Percentiles rank a stretch among this genome's conserved stretches.
These are phyloP conservation scores for Panurus biarmicus DNA, from an alignment of 2,113 vertebrate species.

Conservation along the genomic window DNA sequence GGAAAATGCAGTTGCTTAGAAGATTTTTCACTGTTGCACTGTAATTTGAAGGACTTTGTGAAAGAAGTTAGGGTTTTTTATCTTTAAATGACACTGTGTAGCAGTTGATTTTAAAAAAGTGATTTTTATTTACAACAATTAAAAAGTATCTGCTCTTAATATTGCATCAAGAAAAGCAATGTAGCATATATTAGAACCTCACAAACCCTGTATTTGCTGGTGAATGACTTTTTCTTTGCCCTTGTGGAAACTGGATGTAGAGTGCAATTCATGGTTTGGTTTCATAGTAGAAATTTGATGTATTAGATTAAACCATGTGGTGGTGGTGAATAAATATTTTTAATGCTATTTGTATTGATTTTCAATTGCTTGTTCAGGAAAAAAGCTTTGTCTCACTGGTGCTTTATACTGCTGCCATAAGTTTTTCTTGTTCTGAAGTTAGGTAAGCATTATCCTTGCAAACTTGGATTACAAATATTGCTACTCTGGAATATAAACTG, in stretches of 20 bases:
- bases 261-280: rapidly evolving
- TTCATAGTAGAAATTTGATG: not conserved
- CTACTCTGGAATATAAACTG: not conserved
- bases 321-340: not conserved
- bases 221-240: not conserved
- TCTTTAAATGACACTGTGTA: not conserved
- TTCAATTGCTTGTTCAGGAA: not conserved
- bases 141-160: not conserved
- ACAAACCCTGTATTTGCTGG: not conserved
- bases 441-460: not conserved
- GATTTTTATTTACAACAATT: not conserved
- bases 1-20: not conserved
- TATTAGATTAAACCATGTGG: not conserved
- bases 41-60: not conserved
- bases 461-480: not conserved
- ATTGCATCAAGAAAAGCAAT: not conserved
- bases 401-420: not conserved
- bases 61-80: not conserved
- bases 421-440: not conserved
- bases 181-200: not conserved
- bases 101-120: not conserved
- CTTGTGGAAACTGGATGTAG: not conserved
- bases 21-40: not conserved
- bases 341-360: not conserved
- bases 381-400: not conserved